Percentiles rank a stretch among this genome's conserved stretches.
phyloP scores from a whole-genome alignment of 2,113 vertebrate genomes.

The Spermophilus dauricus region DNA sequence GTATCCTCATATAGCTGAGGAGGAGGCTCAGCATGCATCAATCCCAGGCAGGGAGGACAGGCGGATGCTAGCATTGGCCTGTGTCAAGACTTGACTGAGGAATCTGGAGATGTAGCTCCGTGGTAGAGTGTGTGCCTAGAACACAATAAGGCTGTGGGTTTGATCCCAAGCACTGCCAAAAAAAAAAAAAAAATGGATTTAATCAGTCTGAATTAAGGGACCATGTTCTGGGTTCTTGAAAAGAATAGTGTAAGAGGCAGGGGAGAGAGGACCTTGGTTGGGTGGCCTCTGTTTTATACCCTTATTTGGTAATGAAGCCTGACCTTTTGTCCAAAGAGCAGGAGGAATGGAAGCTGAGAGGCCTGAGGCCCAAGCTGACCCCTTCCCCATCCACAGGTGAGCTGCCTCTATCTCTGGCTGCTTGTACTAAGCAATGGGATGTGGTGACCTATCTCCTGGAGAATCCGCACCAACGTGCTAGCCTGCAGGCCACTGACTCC shows the following conservation, averaged over 20 bases:
- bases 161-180: no score
- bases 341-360: not conserved
- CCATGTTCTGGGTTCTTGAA: not conserved
- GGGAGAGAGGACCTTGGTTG: no score
- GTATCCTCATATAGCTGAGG: not conserved
- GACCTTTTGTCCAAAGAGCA: not conserved
- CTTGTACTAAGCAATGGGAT: conserved; percentile 95
- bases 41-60: not conserved
- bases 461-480: conserved; percentile 89
- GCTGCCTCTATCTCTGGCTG: conserved; percentile 95
- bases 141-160: not conserved
- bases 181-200: not conserved
- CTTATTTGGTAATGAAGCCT: not conserved
- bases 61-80: not conserved
- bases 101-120: not conserved
- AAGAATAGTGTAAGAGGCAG: not conserved
- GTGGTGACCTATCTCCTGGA: conserved; percentile 93
- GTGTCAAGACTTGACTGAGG: not conserved
- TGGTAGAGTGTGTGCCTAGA: not conserved
- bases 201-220: not conserved
- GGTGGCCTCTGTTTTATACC: not conserved
- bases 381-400: conserved; percentile 90
- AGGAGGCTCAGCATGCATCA: not conserved
- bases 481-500: conserved; percentile 89
- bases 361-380: not conserved